A percentile compares a stretch with the other conserved stretches of the same genome.
Evolutionary conservation across 2,888 invertebrate species (phyloP).

Genomic region (Protonemura montana): DNA sequence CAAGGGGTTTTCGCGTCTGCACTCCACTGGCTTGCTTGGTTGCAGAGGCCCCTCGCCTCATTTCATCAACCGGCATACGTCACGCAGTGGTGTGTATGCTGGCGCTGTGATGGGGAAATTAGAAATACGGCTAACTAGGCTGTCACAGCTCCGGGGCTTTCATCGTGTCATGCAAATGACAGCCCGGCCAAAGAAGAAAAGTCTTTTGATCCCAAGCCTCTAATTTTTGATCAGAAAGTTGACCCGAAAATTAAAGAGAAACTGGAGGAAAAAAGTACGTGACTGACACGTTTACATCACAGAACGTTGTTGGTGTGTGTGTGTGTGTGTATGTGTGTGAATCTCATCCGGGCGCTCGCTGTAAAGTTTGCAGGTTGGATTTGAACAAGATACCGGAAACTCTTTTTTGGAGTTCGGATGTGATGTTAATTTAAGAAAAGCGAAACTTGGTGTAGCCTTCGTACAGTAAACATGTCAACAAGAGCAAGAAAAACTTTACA

Average conservation of each 20-base stretch:
- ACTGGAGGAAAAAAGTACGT: conserved; percentile 8
- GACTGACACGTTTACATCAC: neutral
- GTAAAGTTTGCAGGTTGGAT: neutral
- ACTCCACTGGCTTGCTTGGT: neutral
- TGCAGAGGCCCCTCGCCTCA: neutral
- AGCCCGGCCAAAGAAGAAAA: conserved; percentile 49
- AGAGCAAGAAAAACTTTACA: neutral
- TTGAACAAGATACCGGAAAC: too few species aligned
- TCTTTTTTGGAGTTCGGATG: too few species aligned
- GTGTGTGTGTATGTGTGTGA: too few species aligned
- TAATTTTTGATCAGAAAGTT: conserved; percentile 53
- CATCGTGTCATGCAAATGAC: conserved; percentile 50
- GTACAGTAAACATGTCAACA: too few species aligned
- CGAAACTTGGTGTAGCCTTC: too few species aligned
- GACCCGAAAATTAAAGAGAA: conserved; percentile 34
- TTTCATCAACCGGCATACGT: neutral
- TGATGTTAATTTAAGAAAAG: too few species aligned
- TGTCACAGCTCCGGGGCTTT: conserved; percentile 50
- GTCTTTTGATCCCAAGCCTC: conserved; percentile 54
- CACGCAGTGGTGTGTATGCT: neutral
- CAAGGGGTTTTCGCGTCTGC: neutral
- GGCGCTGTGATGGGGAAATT: conserved; percentile 49
- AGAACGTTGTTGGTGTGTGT: neutral
- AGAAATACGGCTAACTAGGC: conserved; percentile 53
- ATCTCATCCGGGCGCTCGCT: neutral